Conservation (phyloP, 2,888 invertebrate species). For the Agriopis leucophaearia region DNA sequence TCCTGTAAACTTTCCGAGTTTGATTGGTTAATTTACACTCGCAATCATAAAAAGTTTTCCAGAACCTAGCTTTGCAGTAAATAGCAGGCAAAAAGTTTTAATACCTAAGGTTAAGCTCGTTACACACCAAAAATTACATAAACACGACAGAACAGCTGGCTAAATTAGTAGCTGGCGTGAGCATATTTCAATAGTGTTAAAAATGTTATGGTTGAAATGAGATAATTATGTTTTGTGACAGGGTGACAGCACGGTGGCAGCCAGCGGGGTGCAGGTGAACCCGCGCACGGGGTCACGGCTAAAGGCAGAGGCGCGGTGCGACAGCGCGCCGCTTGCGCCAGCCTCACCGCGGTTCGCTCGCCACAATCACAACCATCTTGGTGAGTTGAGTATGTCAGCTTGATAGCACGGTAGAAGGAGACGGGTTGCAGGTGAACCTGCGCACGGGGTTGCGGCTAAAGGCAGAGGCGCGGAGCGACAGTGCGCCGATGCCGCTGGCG, state of each 20-base stretch:
- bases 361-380: slow-evolving; percentile 90
- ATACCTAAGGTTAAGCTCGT: not conserved
- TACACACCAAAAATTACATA: not conserved
- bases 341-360: slow-evolving; percentile 89
- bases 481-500: slow-evolving; percentile 71
- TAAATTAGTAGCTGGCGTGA: no score
- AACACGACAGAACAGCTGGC: no score
- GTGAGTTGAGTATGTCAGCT: slow-evolving; percentile 53
- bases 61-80: slow-evolving; percentile 43
- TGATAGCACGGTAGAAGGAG: slow-evolving; percentile 61
- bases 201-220: not conserved
- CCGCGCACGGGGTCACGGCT: slow-evolving; percentile 88
- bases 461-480: slow-evolving; percentile 82
- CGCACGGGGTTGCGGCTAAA: slow-evolving; percentile 88
- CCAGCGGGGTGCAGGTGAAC: slow-evolving; percentile 82
- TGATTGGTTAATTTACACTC: slow-evolving; percentile 54
- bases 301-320: slow-evolving; percentile 85
- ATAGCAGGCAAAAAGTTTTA: slow-evolving; percentile 26
- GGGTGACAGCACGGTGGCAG: slow-evolving; percentile 65
- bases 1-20: slow-evolving; percentile 47
- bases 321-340: slow-evolving; percentile 75
- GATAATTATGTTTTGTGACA: slow-evolving; percentile 42
- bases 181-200: no score
- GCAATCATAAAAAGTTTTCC: slow-evolving; percentile 55
- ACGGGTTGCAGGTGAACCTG: slow-evolving; percentile 85